Evolutionary conservation across 2,113 vertebrate genomes (phyloP).

Genomic region (Spilogale gracilis): DNA sequence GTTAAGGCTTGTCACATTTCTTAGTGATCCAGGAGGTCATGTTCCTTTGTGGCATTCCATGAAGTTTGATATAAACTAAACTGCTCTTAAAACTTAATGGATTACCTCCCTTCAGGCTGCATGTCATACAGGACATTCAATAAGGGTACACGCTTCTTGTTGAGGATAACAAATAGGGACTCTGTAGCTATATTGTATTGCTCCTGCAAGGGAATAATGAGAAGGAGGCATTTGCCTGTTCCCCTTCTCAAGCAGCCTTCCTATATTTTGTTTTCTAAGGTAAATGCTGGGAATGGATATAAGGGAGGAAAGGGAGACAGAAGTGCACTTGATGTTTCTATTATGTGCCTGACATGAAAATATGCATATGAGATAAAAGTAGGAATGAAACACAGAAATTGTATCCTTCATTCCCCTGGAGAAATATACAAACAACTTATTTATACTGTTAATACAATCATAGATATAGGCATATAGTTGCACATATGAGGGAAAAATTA

Average conservation of each 20-base stretch:
- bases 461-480: not conserved
- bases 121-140: not conserved
- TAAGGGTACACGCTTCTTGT: not conserved
- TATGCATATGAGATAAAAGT: not conserved
- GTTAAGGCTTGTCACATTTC: not conserved
- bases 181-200: not conserved
- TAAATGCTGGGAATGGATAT: not conserved
- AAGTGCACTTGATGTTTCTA: not conserved
- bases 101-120: not conserved
- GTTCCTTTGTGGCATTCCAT: not conserved
- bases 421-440: not conserved
- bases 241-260: not conserved
- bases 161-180: not conserved
- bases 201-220: not conserved
- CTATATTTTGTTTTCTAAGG: not conserved
- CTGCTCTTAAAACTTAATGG: not conserved
- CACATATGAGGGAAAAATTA: not conserved
- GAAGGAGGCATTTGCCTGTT: not conserved
- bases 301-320: not conserved
- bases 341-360: not conserved
- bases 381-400: not conserved
- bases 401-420: not conserved
- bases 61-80: slow-evolving; percentile 4
- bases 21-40: not conserved
- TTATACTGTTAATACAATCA: not conserved